Evolutionary conservation across 1,140 invertebrate species (phyloP).

Genomic region (Drosophila seguyi): DNA sequence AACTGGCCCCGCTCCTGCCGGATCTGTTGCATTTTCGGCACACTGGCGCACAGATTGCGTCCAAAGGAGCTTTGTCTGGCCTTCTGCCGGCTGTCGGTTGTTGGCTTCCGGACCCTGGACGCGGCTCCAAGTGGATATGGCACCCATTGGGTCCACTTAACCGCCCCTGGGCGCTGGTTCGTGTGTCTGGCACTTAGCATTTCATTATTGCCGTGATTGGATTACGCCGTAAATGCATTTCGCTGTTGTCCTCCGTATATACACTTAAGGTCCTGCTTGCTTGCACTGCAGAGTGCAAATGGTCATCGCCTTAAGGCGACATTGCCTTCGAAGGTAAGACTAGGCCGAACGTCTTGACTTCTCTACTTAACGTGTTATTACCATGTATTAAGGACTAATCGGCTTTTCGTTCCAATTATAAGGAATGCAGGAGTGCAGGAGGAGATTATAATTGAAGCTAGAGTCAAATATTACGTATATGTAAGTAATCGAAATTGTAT

Average conservation of each 20-base stretch:
- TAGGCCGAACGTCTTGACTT: not conserved
- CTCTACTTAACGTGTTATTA: conserved; percentile 3
- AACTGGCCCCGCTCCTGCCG: conserved; percentile 1
- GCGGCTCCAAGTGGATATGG: conserved; percentile 12
- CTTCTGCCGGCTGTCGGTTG: conserved; percentile 20
- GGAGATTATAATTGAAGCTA: not conserved
- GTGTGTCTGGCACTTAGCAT: conserved; percentile 60
- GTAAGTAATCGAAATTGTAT: not conserved
- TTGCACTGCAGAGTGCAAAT: conserved; percentile 3
- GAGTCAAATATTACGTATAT: not conserved
- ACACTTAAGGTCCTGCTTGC: conserved; percentile 6
- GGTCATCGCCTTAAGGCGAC: conserved; percentile 19
- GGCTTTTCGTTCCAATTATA: not conserved
- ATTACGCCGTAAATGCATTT: conserved; percentile 66
- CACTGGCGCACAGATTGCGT: conserved; percentile 22
- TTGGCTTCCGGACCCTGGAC: conserved; percentile 35
- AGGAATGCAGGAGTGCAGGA: no score
- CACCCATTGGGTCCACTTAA: conserved; percentile 21
- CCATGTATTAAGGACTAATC: not conserved
- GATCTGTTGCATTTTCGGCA: conserved; percentile 53
- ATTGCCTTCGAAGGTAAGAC: conserved; percentile 6
- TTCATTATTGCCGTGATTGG: conserved; percentile 63
- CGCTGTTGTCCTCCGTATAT: conserved; percentile 44
- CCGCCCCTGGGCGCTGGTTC: conserved; percentile 4
- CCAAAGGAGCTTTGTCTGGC: conserved; percentile 34